Evolutionary conservation across 2,797 vertebrate species (phyloP), one percentile per base, ranked within the genome.

Genomic region (Karalla daura): DNA sequence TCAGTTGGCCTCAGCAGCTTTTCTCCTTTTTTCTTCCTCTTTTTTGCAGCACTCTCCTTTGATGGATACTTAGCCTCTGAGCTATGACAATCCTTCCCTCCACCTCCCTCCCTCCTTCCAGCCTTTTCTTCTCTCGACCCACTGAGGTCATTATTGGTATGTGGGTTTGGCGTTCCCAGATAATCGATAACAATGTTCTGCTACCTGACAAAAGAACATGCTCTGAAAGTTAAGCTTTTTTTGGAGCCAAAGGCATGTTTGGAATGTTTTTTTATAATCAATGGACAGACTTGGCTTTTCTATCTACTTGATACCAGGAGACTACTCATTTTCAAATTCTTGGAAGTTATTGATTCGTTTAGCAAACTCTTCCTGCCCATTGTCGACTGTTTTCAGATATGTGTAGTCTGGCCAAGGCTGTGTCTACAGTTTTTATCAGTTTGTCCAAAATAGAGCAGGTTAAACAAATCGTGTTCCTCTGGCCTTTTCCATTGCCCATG

Each of bases 171-270:
- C 37, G 28, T 71, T 87, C 77, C 76, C 69, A 15, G 68, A 73
- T 88, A 84, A 89, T 90, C 78, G 52, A 85, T 86, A 79, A 86
- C 84, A 85, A 86, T 85, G 84, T 81, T 80, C 63, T 17, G 24
- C 56, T 64, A 60, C 66, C 50, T 70, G 76, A 89, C 86, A 88
- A 88, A 58, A 15, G 82, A 59, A n/a, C 33, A 0, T 1, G 54
- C 56, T 53, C 52, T 71, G 46, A 83, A 74, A 11, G 9, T 14
- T 45, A 33, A 4, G 21, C 7, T 0, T 28, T 56, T 77, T 32
- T 24, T 11, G 28, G 27, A 54, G 63, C 63, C 44, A 0, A 18
- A 56, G 74, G 76, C 47, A 75, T 12, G 78, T 72, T 35, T 1
- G 78, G 88, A 89, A 89, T 82, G 73, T 78, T 55, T 73, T 43